Evolutionary conservation across 2,113 vertebrate species (phyloP).

Genomic region (Ascaphus truei): DNA sequence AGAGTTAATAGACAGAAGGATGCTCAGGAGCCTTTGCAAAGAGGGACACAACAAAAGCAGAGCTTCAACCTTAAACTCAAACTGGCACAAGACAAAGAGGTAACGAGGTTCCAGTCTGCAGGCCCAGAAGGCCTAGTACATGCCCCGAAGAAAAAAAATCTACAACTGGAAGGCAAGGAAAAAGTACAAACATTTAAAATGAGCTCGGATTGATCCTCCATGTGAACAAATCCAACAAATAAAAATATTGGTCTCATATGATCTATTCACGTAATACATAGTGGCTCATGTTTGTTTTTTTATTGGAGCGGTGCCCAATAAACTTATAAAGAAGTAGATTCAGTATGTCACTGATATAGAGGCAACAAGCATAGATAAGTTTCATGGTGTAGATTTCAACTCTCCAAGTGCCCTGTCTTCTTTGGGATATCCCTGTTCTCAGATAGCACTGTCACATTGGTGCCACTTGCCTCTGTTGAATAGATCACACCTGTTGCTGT

Average conservation of each 20-base stretch:
- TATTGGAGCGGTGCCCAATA: constrained; percentile 1
- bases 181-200: not conserved
- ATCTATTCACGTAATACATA: not conserved
- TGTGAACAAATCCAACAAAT: constrained; percentile 7
- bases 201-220: not conserved
- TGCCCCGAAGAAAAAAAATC: too few species aligned
- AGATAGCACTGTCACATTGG: not conserved
- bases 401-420: constrained; percentile 1
- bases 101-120: too few species aligned
- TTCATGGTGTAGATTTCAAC: not conserved
- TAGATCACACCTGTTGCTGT: constrained; percentile 3
- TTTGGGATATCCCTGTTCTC: constrained; percentile 1
- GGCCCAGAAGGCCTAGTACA: too few species aligned
- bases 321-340: not conserved
- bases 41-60: too few species aligned
- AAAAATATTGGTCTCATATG: not conserved
- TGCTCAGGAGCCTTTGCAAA: too few species aligned
- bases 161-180: too few species aligned
- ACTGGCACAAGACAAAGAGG: too few species aligned
- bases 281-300: constrained; percentile 8
- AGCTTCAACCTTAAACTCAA: too few species aligned
- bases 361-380: constrained; percentile 3
- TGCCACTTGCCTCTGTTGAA: constrained; percentile 31
- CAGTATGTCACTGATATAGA: too few species aligned
- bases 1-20: too few species aligned